Evolutionary conservation across 2,888 invertebrate species (phyloP).

Genomic region (Troides oblongomaculatus): DNA sequence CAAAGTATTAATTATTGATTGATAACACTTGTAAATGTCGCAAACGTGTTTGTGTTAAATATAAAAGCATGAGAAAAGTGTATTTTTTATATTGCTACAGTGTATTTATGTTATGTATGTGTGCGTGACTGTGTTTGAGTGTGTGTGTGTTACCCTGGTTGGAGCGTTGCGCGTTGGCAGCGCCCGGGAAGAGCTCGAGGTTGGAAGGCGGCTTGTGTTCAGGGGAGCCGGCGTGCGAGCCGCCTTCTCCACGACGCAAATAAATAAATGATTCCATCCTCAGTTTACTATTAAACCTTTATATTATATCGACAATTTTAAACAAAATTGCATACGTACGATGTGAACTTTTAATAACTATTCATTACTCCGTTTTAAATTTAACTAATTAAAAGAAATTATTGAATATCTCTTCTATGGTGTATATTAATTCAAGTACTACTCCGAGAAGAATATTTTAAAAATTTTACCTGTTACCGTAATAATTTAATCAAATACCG

Average conservation of each 20-base stretch:
- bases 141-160: constrained; percentile 86
- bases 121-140: constrained; percentile 29
- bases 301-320: neutral
- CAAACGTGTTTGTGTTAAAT: neutral
- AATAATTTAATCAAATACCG: neutral
- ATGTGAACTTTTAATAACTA: too few relatives aligned
- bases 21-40: neutral
- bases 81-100: neutral
- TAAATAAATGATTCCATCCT: constrained; percentile 56
- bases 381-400: too few relatives aligned
- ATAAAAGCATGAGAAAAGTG: neutral
- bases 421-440: too few relatives aligned
- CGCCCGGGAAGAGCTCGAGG: constrained; percentile 84
- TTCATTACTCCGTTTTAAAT: too few relatives aligned
- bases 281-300: constrained; percentile 34
- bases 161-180: constrained; percentile 84
- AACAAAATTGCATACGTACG: neutral
- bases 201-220: constrained; percentile 85
- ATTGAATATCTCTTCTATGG: too few relatives aligned
- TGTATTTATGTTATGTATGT: neutral
- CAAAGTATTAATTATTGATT: neutral
- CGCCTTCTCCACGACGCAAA: constrained; percentile 64
- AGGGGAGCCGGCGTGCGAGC: constrained; percentile 81
- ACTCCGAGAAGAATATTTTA: too few relatives aligned
- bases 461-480: neutral